These are phyloP conservation scores for Trigoniulus corallinus DNA, from an alignment of 1,140 invertebrate genomes.

Conservation along the genomic window DNA sequence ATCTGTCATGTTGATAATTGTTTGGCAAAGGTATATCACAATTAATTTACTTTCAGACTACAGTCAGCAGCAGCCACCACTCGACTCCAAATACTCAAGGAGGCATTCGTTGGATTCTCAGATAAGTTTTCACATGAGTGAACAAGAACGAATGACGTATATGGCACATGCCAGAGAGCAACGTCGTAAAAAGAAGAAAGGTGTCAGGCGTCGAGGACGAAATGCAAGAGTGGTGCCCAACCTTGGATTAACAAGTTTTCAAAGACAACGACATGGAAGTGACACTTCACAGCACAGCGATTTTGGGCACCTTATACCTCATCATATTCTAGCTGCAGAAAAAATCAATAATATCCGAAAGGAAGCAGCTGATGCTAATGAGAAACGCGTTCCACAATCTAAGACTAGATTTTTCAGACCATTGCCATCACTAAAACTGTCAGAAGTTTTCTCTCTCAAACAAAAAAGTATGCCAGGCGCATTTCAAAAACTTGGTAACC, in stretches of 20 bases:
- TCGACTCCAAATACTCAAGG: conserved; percentile 21
- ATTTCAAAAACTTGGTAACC: too few species aligned
- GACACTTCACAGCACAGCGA: conserved; percentile 55
- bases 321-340: background rate
- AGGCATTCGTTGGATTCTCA: conserved; percentile 70
- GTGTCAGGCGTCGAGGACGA: conserved; percentile 12
- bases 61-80: conserved; percentile 5
- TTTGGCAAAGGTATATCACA: too few species aligned
- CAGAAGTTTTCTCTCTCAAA: too few species aligned
- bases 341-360: background rate
- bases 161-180: conserved; percentile 26
- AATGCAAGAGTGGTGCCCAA: background rate
- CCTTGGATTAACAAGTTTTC: conserved; percentile 2
- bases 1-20: too few species aligned
- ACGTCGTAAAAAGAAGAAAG: conserved; percentile 62
- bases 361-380: background rate
- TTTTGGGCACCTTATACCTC: background rate
- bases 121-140: conserved; percentile 39
- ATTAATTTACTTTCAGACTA: conserved; percentile 9
- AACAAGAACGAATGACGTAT: conserved; percentile 14
- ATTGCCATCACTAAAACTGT: too few species aligned
- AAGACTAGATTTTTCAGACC: background rate
- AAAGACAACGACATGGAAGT: conserved; percentile 39
- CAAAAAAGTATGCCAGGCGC: too few species aligned
- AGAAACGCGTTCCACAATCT: background rate